Conservation (phyloP, 2,113 vertebrate genomes). For the Nycticebus coucang region DNA sequence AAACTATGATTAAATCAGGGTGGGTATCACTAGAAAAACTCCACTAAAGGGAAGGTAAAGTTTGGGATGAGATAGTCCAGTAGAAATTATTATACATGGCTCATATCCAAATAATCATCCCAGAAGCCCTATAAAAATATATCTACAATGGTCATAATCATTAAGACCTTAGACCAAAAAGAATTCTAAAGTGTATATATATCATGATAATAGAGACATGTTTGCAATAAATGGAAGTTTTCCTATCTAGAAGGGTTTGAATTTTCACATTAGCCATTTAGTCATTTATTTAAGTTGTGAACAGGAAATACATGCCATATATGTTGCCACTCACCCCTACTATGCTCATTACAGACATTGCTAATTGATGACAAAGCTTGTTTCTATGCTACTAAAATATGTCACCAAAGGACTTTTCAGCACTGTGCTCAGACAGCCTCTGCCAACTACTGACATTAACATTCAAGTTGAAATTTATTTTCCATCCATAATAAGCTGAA, state of each 20-base stretch:
- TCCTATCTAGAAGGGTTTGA: neutral
- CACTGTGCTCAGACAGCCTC: neutral
- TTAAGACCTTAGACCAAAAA: neutral
- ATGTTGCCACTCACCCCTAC: neutral
- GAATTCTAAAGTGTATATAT: neutral
- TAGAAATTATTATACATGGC: neutral
- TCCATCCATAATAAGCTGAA: neutral
- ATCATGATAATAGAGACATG: neutral
- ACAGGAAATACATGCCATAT: neutral
- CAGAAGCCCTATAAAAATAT: neutral
- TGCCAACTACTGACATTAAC: neutral
- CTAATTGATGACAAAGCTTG: neutral
- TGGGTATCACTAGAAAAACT: neutral
- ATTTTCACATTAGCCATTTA: constrained; percentile 10
- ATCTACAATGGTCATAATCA: neutral
- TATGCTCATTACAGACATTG: neutral
- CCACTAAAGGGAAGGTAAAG: neutral
- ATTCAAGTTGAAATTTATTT: neutral
- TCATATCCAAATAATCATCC: neutral
- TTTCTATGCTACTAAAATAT: neutral
- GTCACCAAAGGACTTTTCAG: neutral
- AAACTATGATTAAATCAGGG: neutral
- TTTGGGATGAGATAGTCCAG: neutral
- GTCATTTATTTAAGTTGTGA: neutral
- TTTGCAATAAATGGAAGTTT: neutral